Base-by-base conservation (phyloP, 2,113 vertebrate genomes). In the Cottus gobio region DNA sequence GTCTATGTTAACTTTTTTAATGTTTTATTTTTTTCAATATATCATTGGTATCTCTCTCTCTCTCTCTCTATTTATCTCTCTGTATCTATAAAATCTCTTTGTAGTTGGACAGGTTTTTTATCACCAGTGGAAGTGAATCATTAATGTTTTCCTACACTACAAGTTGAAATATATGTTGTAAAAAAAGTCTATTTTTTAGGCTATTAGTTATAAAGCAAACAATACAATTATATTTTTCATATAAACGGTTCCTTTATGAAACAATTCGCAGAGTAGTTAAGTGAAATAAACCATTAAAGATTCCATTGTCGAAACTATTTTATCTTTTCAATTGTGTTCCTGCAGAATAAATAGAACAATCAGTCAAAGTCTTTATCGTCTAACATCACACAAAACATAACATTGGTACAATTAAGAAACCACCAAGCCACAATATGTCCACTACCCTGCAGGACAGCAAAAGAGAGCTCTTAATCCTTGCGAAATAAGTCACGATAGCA, bases 291-390 rank as follows among this genome's bases (percentile, higher is more conserved):
- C 4, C 22, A 10, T 52, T 70, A 13, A 11, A 56, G 56, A 56
- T 5, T 5, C 2, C 28, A 31, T 67, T 20, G 39, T 62, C 13
- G 1, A 63, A 13, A 24, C 18, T 3, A 3, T 10, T 68, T 68
- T 16, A 65, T 8, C 12, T 31, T 42, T 63, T 15, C 48, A 15
- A 65, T 42, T 77, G 52, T 71, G 28, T 28, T 39, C 11, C 18
- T 66, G 15, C 24, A 46, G 22, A 77, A 18, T n/a, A 58, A 82
- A 71, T 11, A 48, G 22, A 44, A 54, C 2, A 0, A 62, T 78
- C n/a, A 30, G 69, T 78, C 67, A 62, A 36, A 61, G 34, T 24
- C 26, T 61, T 52, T 50, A 61, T 75, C 44, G 58, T 15, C 58
- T 42, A n/a, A 61, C 28, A 13, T 42, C 28, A 31, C 20, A 58